A percentile compares a stretch with the other conserved stretches of the same genome.
These are phyloP conservation scores for Boleophthalmus pectinirostris DNA, from an alignment of 2,113 vertebrate species.

Conservation along the genomic window DNA sequence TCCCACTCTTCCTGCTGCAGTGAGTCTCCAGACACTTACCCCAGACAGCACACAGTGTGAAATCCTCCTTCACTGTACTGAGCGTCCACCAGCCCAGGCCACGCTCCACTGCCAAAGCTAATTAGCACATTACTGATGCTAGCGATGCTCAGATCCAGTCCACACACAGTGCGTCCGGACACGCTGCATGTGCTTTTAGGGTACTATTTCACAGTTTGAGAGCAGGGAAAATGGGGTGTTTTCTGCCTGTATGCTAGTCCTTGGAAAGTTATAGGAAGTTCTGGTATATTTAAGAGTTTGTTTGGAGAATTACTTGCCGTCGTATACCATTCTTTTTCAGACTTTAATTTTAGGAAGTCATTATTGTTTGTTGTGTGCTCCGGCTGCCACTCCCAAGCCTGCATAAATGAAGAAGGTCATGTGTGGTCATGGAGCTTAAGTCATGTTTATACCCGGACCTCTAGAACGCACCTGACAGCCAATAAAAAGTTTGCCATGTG, in stretches of 20 bases:
- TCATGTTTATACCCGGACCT: too few species aligned
- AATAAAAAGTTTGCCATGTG: too few species aligned
- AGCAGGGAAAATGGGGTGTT: neutral
- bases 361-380: too few species aligned
- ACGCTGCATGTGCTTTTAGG: neutral
- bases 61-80: constrained; percentile 63
- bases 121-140: constrained; percentile 57
- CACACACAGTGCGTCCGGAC: constrained; percentile 8
- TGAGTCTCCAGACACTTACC: constrained; percentile 39
- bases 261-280: neutral
- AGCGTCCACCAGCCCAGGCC: constrained; percentile 55
- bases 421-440: too few species aligned
- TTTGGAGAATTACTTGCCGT: too few species aligned
- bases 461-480: too few species aligned
- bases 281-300: neutral
- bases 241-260: neutral
- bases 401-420: too few species aligned
- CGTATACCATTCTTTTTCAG: too few species aligned
- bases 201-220: neutral
- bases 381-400: too few species aligned
- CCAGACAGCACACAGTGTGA: constrained; percentile 64
- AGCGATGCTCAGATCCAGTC: constrained; percentile 24
- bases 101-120: constrained; percentile 56
- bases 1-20: constrained; percentile 1
- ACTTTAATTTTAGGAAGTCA: too few species aligned